Conservation (phyloP, 2,888 invertebrate genomes). For the Catocala nupta region DNA sequence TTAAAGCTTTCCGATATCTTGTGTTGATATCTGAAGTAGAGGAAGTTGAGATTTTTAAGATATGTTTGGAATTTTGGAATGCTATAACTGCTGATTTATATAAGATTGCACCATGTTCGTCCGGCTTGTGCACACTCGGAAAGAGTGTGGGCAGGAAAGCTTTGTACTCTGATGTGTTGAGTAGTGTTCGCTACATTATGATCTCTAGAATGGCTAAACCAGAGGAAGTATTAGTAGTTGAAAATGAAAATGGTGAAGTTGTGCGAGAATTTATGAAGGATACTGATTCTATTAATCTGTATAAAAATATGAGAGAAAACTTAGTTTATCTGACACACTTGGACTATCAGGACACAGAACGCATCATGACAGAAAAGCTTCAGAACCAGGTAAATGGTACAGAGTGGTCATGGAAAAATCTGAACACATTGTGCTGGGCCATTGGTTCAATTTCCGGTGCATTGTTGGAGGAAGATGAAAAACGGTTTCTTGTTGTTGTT, state of each 20-base stretch:
- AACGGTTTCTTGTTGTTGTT: slow-evolving; percentile 99
- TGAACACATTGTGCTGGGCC: slow-evolving; percentile 99
- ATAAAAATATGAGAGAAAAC: slow-evolving; percentile 99
- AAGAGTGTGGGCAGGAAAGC: slow-evolving; percentile 88
- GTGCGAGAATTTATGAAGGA: slow-evolving; percentile 99
- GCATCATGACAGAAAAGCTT: slow-evolving; percentile 99
- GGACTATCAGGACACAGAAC: slow-evolving; percentile 98
- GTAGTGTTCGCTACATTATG: slow-evolving; percentile 98
- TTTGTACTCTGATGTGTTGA: slow-evolving; percentile 93
- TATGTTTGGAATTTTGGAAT: slow-evolving; percentile 99
- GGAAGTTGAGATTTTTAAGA: slow-evolving; percentile 99
- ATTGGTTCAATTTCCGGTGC: slow-evolving; percentile 99
- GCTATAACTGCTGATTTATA: slow-evolving; percentile 97
- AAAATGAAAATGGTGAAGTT: slow-evolving; percentile 99
- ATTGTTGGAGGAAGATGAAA: slow-evolving; percentile 99
- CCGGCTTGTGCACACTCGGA: slow-evolving; percentile 74
- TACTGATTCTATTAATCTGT: slow-evolving; percentile 99
- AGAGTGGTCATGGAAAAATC: slow-evolving; percentile 99
- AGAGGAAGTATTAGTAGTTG: slow-evolving; percentile 99
- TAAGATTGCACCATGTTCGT: slow-evolving; percentile 92
- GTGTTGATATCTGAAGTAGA: slow-evolving; percentile 98
- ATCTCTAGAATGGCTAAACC: slow-evolving; percentile 99
- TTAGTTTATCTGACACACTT: slow-evolving; percentile 99
- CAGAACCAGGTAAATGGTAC: slow-evolving; percentile 99
- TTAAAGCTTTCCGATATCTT: slow-evolving; percentile 95